phyloP scores from a whole-genome alignment of 2,797 vertebrate species.

The Cryptoblepharus egeriae region DNA sequence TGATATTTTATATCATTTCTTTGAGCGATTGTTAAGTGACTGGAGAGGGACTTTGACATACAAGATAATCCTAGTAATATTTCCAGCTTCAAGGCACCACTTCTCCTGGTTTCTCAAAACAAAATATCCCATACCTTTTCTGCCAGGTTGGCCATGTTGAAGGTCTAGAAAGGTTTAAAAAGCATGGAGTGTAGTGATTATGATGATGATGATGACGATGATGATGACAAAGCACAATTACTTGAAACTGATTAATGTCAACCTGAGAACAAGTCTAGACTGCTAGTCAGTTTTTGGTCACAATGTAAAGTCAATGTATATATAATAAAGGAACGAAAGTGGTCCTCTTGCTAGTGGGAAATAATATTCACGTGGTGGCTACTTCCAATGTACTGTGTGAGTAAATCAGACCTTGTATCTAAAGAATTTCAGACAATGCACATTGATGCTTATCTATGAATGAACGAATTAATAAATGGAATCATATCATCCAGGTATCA shows the following conservation, averaged over 20 bases:
- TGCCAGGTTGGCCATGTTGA: neutral
- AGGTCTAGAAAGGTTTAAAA: neutral
- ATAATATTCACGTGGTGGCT: no score
- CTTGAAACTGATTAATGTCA: neutral
- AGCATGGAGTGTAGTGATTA: neutral
- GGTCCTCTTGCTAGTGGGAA: no score
- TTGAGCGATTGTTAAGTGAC: slow-evolving; percentile 92
- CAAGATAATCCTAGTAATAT: slow-evolving; percentile 68
- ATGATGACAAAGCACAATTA: neutral
- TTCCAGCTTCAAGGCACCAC: slow-evolving; percentile 58
- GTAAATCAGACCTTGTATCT: no score
- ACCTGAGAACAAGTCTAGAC: neutral
- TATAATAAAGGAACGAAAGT: no score
- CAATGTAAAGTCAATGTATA: no score
- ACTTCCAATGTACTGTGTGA: no score
- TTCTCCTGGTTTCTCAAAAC: slow-evolving; percentile 22
- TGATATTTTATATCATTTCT: slow-evolving; percentile 95
- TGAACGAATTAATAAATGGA: neutral
- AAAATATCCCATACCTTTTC: neutral
- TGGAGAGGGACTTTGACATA: slow-evolving; percentile 76
- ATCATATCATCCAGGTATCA: neutral
- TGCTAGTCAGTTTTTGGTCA: no score
- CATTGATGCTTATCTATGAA: neutral
- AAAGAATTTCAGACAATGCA: no score
- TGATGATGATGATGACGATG: neutral